Evolutionary conservation across 2,888 invertebrate species (phyloP).

Genomic region (Argyra leucocephala): DNA sequence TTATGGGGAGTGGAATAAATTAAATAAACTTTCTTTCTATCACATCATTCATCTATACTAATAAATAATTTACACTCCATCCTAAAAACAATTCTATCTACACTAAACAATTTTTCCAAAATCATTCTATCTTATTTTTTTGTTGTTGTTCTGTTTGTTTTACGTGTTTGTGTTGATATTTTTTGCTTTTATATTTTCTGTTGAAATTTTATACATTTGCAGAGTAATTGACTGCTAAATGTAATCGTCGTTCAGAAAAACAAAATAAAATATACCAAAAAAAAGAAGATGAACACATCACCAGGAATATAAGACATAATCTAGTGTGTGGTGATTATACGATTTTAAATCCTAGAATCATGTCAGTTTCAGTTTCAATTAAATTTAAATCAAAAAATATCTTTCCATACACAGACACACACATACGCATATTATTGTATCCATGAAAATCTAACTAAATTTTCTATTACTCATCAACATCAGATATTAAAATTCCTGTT

Average conservation of each 20-base stretch:
- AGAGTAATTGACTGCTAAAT: constrained; percentile 1
- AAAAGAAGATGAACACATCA: neutral
- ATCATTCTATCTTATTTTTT: neutral
- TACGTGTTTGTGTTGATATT: neutral
- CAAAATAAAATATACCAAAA: neutral
- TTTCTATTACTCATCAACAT: too few species aligned
- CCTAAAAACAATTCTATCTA: too few species aligned
- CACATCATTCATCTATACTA: too few species aligned
- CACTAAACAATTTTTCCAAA: too few species aligned
- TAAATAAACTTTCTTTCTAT: too few species aligned
- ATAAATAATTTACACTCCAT: too few species aligned
- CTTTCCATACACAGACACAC: too few species aligned
- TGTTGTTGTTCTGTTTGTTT: too few species aligned
- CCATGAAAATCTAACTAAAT: too few species aligned
- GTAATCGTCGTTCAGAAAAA: neutral
- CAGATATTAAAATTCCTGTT: too few species aligned
- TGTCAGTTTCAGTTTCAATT: constrained; percentile 6
- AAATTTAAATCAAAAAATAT: neutral
- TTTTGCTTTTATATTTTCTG: neutral
- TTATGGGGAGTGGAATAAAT: too few species aligned
- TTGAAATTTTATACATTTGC: neutral
- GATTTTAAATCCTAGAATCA: neutral
- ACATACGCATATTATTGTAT: too few species aligned
- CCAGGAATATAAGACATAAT: neutral
- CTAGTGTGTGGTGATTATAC: neutral